phyloP scores from a whole-genome alignment of 2,888 invertebrate genomes.

The Spilosoma lubricipeda region DNA sequence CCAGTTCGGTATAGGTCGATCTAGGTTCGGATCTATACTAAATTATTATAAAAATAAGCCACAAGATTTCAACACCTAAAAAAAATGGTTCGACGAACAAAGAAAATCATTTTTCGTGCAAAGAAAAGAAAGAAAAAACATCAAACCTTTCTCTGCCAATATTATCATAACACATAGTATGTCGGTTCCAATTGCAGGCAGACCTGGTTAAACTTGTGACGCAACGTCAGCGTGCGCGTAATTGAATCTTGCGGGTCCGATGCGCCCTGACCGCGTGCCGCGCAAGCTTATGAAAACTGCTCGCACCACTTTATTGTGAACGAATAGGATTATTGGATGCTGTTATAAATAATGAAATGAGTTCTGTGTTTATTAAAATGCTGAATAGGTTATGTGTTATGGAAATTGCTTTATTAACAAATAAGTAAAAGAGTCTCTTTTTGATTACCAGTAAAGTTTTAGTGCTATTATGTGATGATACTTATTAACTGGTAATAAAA shows the following conservation, averaged over 20 bases:
- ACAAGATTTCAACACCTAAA: too few relatives aligned
- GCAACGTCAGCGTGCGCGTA: slow-evolving; percentile 70
- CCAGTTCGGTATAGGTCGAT: too few relatives aligned
- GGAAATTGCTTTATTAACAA: background rate
- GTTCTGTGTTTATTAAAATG: background rate
- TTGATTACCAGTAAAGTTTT: too few relatives aligned
- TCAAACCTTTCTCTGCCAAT: slow-evolving; percentile 35
- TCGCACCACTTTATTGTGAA: slow-evolving; percentile 45
- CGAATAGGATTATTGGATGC: slow-evolving; percentile 46
- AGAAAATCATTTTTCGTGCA: background rate
- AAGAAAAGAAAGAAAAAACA: slow-evolving; percentile 6
- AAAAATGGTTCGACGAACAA: too few relatives aligned
- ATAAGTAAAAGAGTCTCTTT: background rate
- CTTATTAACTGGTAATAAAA: too few relatives aligned
- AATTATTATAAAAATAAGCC: too few relatives aligned
- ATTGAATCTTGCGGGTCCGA: slow-evolving; percentile 75
- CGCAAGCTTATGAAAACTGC: slow-evolving; percentile 63
- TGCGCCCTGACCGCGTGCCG: slow-evolving; percentile 41
- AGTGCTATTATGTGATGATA: too few relatives aligned
- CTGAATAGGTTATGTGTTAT: background rate
- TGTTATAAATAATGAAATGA: background rate
- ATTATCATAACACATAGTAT: slow-evolving; percentile 42
- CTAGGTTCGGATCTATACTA: too few relatives aligned
- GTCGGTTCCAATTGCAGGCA: slow-evolving; percentile 38
- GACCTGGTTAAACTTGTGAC: slow-evolving; percentile 68